A percentile compares a stretch with the other conserved stretches of the same genome.
Evolutionary conservation across 2,797 vertebrate genomes (phyloP).

Genomic region (Girardinus metallicus): DNA sequence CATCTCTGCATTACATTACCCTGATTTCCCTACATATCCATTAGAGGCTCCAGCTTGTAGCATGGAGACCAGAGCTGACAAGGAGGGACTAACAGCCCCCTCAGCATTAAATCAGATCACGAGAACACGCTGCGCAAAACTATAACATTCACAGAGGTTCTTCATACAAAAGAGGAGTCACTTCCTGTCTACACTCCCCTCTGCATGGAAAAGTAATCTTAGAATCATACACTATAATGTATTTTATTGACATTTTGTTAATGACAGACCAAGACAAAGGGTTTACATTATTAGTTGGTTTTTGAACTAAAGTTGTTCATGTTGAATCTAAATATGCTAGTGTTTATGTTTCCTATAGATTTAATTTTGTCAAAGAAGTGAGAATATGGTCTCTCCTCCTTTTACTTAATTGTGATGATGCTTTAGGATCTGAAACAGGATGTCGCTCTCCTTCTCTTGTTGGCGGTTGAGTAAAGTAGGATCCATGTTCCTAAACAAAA

Average conservation of each 20-base stretch:
- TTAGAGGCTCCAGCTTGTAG: constrained; percentile 62
- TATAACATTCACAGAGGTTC: constrained; percentile 71
- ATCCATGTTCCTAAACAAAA: too few relatives aligned
- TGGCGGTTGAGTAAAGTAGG: too few relatives aligned
- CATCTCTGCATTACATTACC: constrained; percentile 71
- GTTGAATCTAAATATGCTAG: background rate
- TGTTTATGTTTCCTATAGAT: background rate
- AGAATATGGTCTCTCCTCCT: background rate
- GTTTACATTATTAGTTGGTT: background rate
- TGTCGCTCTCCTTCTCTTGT: background rate
- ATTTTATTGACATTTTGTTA: background rate
- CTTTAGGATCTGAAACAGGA: background rate
- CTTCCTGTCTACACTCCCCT: constrained; percentile 24
- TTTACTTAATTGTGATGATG: background rate
- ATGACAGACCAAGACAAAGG: too few relatives aligned
- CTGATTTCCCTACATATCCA: constrained; percentile 62
- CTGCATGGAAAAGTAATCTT: constrained; percentile 8
- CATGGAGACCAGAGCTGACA: constrained; percentile 7
- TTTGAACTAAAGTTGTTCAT: background rate
- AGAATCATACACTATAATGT: background rate
- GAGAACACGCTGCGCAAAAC: constrained; percentile 36
- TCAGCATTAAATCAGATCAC: constrained; percentile 65
- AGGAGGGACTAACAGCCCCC: constrained; percentile 52
- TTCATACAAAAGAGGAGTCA: constrained; percentile 50
- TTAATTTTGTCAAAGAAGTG: background rate